These are phyloP conservation scores for Dasyurus viverrinus DNA, from an alignment of 2,113 vertebrate species.

Conservation along the genomic window DNA sequence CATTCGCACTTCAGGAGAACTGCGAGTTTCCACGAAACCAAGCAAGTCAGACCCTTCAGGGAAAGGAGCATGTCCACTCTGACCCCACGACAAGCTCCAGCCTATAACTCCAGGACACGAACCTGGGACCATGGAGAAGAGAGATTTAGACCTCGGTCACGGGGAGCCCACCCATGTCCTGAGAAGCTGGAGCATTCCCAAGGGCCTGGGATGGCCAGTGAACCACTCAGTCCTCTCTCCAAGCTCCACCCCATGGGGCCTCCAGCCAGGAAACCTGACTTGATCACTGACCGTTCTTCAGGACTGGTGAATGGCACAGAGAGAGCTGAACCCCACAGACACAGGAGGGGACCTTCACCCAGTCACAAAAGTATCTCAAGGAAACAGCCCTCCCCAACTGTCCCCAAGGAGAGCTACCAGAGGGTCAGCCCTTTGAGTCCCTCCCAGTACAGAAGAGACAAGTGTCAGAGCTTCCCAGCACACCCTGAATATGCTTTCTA, in stretches of 20 bases:
- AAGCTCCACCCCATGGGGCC: slow-evolving; percentile 72
- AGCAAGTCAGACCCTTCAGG: slow-evolving; percentile 89
- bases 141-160: slow-evolving; percentile 78
- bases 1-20: slow-evolving; percentile 92
- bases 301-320: slow-evolving; percentile 76
- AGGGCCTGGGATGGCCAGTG: not conserved
- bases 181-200: slow-evolving; percentile 78
- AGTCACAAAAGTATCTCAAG: slow-evolving; percentile 87
- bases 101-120: slow-evolving; percentile 83
- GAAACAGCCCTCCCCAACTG: slow-evolving; percentile 86
- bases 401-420: slow-evolving; percentile 81
- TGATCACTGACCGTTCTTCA: slow-evolving; percentile 50
- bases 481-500: slow-evolving; percentile 88
- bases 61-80: slow-evolving; percentile 94
- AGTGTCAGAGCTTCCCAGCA: slow-evolving; percentile 91
- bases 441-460: slow-evolving; percentile 85
- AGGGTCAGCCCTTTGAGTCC: slow-evolving; percentile 87
- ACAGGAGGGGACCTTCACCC: slow-evolving; percentile 90
- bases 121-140: slow-evolving; percentile 86
- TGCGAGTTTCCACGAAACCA: slow-evolving; percentile 93
- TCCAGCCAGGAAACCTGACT: slow-evolving; percentile 76
- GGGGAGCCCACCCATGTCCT: slow-evolving; percentile 44
- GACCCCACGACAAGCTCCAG: slow-evolving; percentile 85
- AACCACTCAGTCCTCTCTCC: slow-evolving; percentile 5
- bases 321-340: slow-evolving; percentile 87